Conservation (phyloP, 2,797 vertebrate species). For the Poecile montanus region DNA sequence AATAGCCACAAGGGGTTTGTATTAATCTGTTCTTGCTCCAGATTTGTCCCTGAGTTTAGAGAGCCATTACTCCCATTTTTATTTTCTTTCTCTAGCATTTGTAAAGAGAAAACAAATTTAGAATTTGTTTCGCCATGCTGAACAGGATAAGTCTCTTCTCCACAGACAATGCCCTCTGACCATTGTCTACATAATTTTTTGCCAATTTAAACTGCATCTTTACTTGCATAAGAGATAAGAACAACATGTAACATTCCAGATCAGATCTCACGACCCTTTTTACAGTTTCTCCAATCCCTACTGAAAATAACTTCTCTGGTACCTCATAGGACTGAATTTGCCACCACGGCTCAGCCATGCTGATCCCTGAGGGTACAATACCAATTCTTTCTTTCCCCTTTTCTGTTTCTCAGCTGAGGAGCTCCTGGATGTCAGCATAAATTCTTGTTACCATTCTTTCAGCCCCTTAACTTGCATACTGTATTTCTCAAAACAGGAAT, state of each 20-base stretch:
- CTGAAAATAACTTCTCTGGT: background rate
- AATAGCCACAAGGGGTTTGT: rapidly evolving
- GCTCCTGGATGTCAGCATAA: background rate
- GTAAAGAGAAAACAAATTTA: background rate
- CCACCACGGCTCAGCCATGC: background rate
- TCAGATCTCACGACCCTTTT: background rate
- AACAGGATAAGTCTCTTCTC: background rate
- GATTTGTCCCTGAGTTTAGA: background rate
- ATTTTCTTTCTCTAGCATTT: background rate
- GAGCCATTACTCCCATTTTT: background rate
- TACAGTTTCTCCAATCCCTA: background rate
- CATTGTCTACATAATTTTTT: background rate
- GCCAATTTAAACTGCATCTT: background rate
- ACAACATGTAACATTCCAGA: background rate
- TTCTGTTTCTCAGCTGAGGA: background rate
- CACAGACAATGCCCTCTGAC: background rate
- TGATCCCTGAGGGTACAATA: background rate
- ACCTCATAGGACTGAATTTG: background rate
- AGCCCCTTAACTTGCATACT: background rate
- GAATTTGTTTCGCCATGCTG: background rate
- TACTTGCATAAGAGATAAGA: background rate
- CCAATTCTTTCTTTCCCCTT: background rate
- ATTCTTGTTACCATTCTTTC: background rate
- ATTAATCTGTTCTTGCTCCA: background rate
- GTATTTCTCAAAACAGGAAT: background rate